Evolutionary conservation across 1,140 invertebrate species (phyloP), one percentile per base, ranked within the genome.

Genomic region (Neuroterus valhalla): DNA sequence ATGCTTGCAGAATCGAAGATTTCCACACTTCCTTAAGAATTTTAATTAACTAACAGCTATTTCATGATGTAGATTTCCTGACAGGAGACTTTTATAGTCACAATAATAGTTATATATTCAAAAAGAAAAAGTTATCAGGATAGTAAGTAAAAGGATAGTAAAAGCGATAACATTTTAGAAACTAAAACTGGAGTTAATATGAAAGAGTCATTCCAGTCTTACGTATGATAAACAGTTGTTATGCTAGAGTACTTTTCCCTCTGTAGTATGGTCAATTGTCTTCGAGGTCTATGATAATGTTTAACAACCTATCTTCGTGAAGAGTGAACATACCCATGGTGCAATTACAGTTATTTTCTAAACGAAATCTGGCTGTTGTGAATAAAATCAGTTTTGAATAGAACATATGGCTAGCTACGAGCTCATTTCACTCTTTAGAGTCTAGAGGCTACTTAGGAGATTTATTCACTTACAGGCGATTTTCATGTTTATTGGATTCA

Each of bases 161-260:
- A 62, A 62, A 62, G 23, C 31, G 23, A 62, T 23, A 23, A 55
- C 23, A 8, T 26, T 62, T 62, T 62, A 62, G 55, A 62, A 38
- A 62, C 26, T 62, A 62, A 62, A 62, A 62, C 55, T 26, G 12
- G n/a, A 69, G 46, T 46, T 69, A 31, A 21, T 69, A 26, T n/a
- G 21, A 45, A 19, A 19, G 19, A 68, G 68, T 17, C 26, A 23
- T 69, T 46, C n/a, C 14, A n/a, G 11, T 69, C 14, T 31, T 46
- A 69, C 15, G 23, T 48, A 69, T 46, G 45, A 48, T 46, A 69
- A 69, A 48, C 43, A 45, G 42, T 45, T 19, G n/a, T 48, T 69
- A 48, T 31, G 21, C 3, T 48, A 17, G 15, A 38, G 46, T 31
- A 69, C 46, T 69, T 38, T 62, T 38, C 52, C 23, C 23, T 23